Base-by-base conservation (phyloP, 2,888 invertebrate species). In the Callinectes sapidus region DNA sequence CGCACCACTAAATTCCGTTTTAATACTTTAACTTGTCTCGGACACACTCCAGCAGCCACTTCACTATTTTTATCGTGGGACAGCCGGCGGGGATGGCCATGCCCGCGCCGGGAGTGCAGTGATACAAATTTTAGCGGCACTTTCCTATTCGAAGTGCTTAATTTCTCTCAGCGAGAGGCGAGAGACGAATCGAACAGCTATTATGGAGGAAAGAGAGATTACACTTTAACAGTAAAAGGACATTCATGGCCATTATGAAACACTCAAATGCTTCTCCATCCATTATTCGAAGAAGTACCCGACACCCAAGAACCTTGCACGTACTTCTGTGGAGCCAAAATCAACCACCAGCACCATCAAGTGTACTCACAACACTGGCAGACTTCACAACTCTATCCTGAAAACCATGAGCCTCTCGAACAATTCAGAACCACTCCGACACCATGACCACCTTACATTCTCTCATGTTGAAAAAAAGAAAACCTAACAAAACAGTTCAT, bases 101-200 rank as follows among this genome's bases (percentile, higher is more conserved):
- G 66, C n/a, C 66, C 66, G n/a, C 23, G n/a, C n/a, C 66, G 66
- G 66, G 71, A 71, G 28, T 71, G 28, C 71, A n/a, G 28, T 28
- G 71, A 71, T 71, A 71, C 71, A 71, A 71, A 71, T 71, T 61
- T 61, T 23, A 61, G 61, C 23, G 71, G 28, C 71, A 71, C 71
- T 71, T 71, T 71, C 71, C 28, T n/a, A 71, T 10, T 71, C 71
- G 71, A 28, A 71, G 28, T n/a, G 71, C 13, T 71, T 28, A 71
- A 28, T 71, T 71, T 23, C n/a, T 71, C 28, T 61, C 61, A 87
- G 28, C 16, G 28, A 32, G 42, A 87, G 42, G 16, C 16, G 86
- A 86, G 23, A 86, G 86, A 86, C 86, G 42, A 86, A 39, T 39
- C 18, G 42, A 48, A 48, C 18, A 35, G 32, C 42, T 39, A 86